Evolutionary conservation across 2,797 vertebrate species (phyloP), one percentile per base, ranked within the genome.

Genomic region (Pachyuromys duprasi): DNA sequence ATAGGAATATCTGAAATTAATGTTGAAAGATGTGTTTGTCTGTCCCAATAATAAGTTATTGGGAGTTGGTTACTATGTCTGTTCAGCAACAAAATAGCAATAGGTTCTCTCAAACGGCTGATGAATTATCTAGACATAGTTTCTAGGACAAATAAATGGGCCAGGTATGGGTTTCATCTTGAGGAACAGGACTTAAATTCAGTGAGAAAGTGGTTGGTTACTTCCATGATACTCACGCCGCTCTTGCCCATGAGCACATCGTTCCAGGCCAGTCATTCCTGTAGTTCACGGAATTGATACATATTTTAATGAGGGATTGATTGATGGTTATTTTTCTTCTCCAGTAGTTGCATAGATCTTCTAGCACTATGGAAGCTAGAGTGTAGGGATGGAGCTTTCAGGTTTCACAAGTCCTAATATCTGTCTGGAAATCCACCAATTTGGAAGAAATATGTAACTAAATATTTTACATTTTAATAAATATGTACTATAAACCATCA

Each of bases 351-450:
- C 2, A 65, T 20, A 24, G 60, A 63, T 24, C 26, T 42, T 11
- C 36, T 42, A 82, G 8, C 8, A 42, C 15, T 42, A 63, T 18
- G 5, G 22, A 83, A 49, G 62, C 28, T 83, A 33, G 36, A 17
- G 6, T 22, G 20, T 7, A 49, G 20, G 18, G 11, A 49, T 49
- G 42, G n/a, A 24, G 18, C 0, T 4, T 49, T 4, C 80, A 75
- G 74, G 33, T 80, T 70, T 84, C 28, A 76, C 69, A 92, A 60
- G 6, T 83, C 65, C 7, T 74, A 13, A 53, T 83, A 75, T 72
- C 20, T 96, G 57, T 91, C 20, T 96, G 45, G 26, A 91, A 80
- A 78, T 45, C 72, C 9, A 7, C 13, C 88, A 39, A 20, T 93
- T 87, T 57, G 8, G 26, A 15, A 33, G 22, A 87, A 81, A 7